phyloP scores from a whole-genome alignment of 92 coral and sea anemone species.

The Ricordea florida region DNA sequence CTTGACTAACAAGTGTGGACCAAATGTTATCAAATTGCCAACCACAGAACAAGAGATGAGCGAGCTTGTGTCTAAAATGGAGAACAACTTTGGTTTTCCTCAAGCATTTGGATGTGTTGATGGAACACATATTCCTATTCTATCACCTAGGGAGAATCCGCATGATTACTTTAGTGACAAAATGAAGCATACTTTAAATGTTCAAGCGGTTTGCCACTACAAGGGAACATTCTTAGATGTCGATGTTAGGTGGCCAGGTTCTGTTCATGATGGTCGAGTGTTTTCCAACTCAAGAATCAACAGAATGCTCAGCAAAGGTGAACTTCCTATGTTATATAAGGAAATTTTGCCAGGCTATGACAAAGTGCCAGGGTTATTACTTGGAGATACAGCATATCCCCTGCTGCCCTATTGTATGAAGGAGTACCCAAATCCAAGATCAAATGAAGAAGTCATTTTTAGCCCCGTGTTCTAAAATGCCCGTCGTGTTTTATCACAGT shows the following conservation, averaged over 20 bases:
- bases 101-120: slow-evolving; percentile 51
- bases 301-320: slow-evolving; percentile 32
- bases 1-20: slow-evolving; percentile 10
- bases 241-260: slow-evolving; percentile 51
- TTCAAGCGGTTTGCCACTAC: slow-evolving; percentile 42
- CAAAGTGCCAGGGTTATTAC: slow-evolving; percentile 43
- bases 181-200: slow-evolving; percentile 56
- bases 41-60: slow-evolving; percentile 4
- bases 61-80: slow-evolving; percentile 1
- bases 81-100: slow-evolving; percentile 28
- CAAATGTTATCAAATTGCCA: slow-evolving; percentile 17
- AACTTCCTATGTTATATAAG: slow-evolving; percentile 39
- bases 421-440: slow-evolving; percentile 15
- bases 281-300: slow-evolving; percentile 54
- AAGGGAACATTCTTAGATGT: slow-evolving; percentile 46
- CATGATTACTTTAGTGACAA: slow-evolving; percentile 50
- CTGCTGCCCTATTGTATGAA: slow-evolving; percentile 64
- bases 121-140: slow-evolving; percentile 59
- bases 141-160: slow-evolving; percentile 38
- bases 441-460: slow-evolving; percentile 57
- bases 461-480: slow-evolving; percentile 46
- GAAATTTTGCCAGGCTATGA: slow-evolving; percentile 49
- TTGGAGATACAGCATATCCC: slow-evolving; percentile 66
- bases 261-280: slow-evolving; percentile 43
- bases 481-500: no score